Percentiles rank a stretch among this genome's conserved stretches.
Conservation (phyloP, 2,888 invertebrate species). For the Coenonympha glycerion region DNA sequence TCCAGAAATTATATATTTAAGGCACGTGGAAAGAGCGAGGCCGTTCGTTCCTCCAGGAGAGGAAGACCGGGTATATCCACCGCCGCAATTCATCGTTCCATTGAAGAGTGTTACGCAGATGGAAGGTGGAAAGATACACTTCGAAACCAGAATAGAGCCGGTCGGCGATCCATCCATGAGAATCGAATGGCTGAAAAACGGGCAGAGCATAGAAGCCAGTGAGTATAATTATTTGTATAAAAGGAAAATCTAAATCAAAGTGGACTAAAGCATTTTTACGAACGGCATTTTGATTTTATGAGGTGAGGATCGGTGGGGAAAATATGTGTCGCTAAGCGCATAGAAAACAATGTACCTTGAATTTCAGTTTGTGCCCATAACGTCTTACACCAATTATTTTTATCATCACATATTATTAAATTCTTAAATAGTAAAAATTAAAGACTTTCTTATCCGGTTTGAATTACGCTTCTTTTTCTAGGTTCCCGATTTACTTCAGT, state of each 20-base stretch:
- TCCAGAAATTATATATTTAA: slow-evolving; percentile 94
- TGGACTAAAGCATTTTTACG: no score
- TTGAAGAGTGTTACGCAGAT: slow-evolving; percentile 86
- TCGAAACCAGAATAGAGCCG: slow-evolving; percentile 98
- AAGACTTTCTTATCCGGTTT: no score
- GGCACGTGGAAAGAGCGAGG: slow-evolving; percentile 93
- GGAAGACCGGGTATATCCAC: slow-evolving; percentile 91
- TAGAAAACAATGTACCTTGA: no score
- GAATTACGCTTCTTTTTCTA: no score
- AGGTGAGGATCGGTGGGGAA: no score
- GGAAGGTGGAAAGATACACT: slow-evolving; percentile 95
- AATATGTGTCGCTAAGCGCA: slow-evolving; percentile 7
- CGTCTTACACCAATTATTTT: no score
- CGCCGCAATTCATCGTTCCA: slow-evolving; percentile 94
- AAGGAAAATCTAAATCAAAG: no score
- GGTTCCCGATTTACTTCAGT: slow-evolving; percentile 96
- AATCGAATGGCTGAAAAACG: slow-evolving; percentile 97
- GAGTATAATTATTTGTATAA: no score
- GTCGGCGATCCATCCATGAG: slow-evolving; percentile 97
- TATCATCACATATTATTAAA: no score
- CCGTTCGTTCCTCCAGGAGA: slow-evolving; percentile 87
- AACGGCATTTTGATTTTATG: no score
- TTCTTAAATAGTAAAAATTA: no score
- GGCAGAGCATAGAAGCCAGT: slow-evolving; percentile 93
- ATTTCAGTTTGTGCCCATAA: no score